phyloP scores from a whole-genome alignment of 2,113 vertebrate species.

The Rynchops niger region DNA sequence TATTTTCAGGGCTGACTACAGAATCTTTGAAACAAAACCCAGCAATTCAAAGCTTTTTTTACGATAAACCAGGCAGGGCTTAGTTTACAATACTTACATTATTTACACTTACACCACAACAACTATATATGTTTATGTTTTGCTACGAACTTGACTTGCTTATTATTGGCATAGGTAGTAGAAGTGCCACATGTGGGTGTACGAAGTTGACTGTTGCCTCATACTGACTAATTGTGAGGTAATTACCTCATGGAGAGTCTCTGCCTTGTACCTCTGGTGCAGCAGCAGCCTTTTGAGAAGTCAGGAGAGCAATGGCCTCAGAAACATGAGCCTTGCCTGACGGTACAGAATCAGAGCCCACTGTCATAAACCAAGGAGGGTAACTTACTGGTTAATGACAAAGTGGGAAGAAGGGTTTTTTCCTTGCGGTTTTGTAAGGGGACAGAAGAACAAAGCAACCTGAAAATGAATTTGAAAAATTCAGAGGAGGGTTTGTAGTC shows the following conservation, averaged over 20 bases:
- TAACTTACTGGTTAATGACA: background rate
- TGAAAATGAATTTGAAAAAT: background rate
- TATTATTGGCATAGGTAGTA: background rate
- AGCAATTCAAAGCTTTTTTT: background rate
- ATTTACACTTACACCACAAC: background rate
- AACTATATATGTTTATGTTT: background rate
- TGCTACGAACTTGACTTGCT: background rate
- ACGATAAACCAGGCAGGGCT: background rate
- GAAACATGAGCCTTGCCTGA: background rate
- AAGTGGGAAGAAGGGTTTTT: background rate
- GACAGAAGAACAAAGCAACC: background rate
- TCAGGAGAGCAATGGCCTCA: background rate
- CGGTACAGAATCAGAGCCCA: background rate
- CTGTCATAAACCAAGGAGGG: background rate
- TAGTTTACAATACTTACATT: background rate
- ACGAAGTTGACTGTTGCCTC: background rate
- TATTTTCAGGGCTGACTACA: background rate
- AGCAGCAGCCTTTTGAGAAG: background rate
- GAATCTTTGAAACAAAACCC: background rate
- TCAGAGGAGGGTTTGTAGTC: background rate
- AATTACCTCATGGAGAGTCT: background rate
- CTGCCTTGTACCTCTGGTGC: background rate
- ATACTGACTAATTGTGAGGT: background rate
- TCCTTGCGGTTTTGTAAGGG: background rate
- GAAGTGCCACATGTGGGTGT: background rate